Evolutionary conservation across 2,797 vertebrate genomes (phyloP).

Genomic region (Oreortyx pictus): DNA sequence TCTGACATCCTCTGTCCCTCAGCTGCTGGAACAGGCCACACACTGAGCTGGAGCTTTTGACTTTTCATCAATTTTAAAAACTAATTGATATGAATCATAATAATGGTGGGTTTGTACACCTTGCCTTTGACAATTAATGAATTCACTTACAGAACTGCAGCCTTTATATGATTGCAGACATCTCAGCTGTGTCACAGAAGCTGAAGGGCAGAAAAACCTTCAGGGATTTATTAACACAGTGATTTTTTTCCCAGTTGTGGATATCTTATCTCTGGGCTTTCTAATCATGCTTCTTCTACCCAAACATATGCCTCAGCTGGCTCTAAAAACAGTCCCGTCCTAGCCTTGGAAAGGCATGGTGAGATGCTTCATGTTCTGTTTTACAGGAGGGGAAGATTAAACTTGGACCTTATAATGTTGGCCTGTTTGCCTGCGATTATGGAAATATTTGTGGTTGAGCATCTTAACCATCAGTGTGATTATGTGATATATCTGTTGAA

Average conservation of each 20-base stretch:
- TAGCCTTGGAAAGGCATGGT: not conserved
- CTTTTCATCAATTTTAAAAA: not conserved
- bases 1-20: not conserved
- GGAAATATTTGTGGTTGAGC: slow-evolving; percentile 1
- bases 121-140: not conserved
- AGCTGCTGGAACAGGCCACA: not conserved
- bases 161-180: not conserved
- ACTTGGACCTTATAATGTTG: not conserved
- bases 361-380: not conserved
- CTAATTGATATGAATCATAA: not conserved
- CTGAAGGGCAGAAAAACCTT: not conserved
- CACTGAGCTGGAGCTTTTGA: not conserved
- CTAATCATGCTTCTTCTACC: not conserved
- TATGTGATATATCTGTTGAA: slow-evolving; percentile 8
- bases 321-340: not conserved
- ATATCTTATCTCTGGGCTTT: not conserved
- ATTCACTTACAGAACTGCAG: not conserved
- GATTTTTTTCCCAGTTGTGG: not conserved
- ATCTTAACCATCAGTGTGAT: not conserved
- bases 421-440: slow-evolving; percentile 13
- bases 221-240: not conserved
- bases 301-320: not conserved
- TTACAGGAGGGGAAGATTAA: not conserved
- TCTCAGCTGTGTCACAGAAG: not conserved
- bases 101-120: not conserved